phyloP scores from a whole-genome alignment of 2,113 vertebrate genomes.

The Megaleporinus macrocephalus region DNA sequence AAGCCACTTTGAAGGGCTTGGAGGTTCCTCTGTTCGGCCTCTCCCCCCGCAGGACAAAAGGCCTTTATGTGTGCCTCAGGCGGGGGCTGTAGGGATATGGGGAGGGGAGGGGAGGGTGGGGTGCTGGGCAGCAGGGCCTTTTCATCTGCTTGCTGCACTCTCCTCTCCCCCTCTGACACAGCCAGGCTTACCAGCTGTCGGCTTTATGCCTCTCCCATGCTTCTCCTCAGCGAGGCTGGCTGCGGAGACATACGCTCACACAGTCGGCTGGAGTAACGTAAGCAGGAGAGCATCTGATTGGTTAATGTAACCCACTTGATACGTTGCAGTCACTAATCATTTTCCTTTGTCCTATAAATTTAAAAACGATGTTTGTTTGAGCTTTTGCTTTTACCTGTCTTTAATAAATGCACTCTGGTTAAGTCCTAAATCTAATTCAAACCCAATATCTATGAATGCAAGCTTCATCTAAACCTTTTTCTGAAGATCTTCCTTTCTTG shows the following conservation, averaged over 20 bases:
- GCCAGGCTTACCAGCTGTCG: conserved; percentile 62
- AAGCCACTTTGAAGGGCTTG: conserved; percentile 54
- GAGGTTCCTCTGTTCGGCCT: conserved; percentile 46
- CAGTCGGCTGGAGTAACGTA: neutral
- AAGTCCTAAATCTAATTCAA: neutral
- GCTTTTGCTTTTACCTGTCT: neutral
- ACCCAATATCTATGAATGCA: neutral
- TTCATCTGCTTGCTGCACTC: conserved; percentile 53
- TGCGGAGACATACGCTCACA: conserved; percentile 21
- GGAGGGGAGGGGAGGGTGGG: neutral
- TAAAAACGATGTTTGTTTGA: neutral
- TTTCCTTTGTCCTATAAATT: neutral
- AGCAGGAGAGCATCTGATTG: conserved; percentile 19
- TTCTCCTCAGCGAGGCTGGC: conserved; percentile 22
- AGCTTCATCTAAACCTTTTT: neutral
- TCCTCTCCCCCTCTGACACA: conserved; percentile 36
- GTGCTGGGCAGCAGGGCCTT: conserved; percentile 52
- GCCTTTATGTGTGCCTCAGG: conserved; percentile 57
- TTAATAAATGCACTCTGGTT: neutral
- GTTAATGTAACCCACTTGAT: neutral
- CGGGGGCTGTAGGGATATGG: conserved; percentile 54
- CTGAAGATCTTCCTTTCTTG: neutral
- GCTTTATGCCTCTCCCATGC: conserved; percentile 55
- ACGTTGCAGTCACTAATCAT: neutral
- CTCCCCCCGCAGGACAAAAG: conserved; percentile 59